These are phyloP conservation scores for Toxotes chatareus DNA, from an alignment of 2,113 vertebrate species.

Conservation along the genomic window DNA sequence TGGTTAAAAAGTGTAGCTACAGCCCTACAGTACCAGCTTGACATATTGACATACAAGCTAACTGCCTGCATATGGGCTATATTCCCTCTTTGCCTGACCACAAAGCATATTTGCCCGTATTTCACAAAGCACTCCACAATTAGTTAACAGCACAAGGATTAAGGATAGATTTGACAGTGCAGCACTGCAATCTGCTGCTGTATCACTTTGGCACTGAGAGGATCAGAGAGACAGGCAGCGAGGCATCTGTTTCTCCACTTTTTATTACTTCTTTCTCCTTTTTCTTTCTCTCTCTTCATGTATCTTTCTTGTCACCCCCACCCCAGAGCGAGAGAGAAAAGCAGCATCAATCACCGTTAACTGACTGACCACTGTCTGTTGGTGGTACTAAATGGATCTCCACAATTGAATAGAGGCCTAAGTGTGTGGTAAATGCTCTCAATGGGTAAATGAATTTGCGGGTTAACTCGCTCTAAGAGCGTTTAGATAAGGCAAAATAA, in stretches of 20 bases:
- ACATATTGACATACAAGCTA: constrained; percentile 35
- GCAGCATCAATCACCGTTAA: constrained; percentile 83
- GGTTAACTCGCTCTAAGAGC: constrained; percentile 80
- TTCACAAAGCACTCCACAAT: constrained; percentile 77
- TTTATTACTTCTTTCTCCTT: constrained; percentile 47
- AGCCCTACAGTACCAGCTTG: constrained; percentile 4
- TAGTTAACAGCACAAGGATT: constrained; percentile 82
- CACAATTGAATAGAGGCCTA: constrained; percentile 84
- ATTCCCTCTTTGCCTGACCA: constrained; percentile 53
- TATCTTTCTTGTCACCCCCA: constrained; percentile 76
- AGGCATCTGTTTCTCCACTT: constrained; percentile 73
- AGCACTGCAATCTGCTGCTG: constrained; percentile 76
- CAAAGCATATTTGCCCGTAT: constrained; percentile 72
- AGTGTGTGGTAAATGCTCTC: constrained; percentile 85
- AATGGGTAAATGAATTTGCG: constrained; percentile 84
- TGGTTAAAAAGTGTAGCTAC: constrained; percentile 4
- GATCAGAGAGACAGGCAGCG: constrained; percentile 68
- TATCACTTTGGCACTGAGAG: constrained; percentile 73
- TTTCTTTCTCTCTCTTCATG: constrained; percentile 68
- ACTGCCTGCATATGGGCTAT: constrained; percentile 50
- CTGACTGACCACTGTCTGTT: constrained; percentile 81
- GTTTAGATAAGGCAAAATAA: constrained; percentile 79
- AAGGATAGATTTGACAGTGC: constrained; percentile 77
- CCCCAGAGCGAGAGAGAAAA: constrained; percentile 66
- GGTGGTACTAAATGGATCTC: constrained; percentile 82